Conservation (phyloP, 2,797 vertebrate genomes). For the Neosilurus hyrtlii region DNA sequence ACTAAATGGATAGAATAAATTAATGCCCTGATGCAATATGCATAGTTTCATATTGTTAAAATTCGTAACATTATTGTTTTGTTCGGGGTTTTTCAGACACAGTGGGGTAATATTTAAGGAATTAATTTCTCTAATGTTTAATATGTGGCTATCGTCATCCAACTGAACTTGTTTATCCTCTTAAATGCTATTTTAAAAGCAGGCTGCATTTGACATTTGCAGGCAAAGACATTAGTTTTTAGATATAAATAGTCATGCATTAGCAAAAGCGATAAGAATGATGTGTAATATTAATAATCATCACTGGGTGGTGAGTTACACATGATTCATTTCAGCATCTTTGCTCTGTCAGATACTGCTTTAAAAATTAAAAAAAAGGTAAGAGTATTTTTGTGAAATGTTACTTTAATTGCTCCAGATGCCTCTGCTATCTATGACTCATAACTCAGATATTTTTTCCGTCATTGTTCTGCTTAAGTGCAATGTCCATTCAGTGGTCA, state of each 20-base stretch:
- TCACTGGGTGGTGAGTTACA: neutral
- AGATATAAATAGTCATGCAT: slow-evolving; percentile 4
- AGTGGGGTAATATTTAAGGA: neutral
- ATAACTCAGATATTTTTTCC: slow-evolving; percentile 7
- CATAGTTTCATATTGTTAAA: too few relatives aligned
- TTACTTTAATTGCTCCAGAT: neutral
- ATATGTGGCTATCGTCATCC: neutral
- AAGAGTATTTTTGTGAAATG: neutral
- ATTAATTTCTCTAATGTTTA: neutral
- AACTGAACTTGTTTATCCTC: neutral
- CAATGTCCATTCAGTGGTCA: slow-evolving; percentile 59
- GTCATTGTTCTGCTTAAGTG: slow-evolving; percentile 45
- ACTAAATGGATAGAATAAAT: too few relatives aligned
- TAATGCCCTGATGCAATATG: neutral
- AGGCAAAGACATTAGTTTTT: neutral
- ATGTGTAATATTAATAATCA: neutral
- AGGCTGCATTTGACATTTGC: slow-evolving; percentile 1
- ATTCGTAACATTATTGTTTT: too few relatives aligned
- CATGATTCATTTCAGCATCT: slow-evolving; percentile 19
- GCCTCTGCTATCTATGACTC: slow-evolving; percentile 10
- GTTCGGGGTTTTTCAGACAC: neutral
- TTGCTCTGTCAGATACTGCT: slow-evolving; percentile 2
- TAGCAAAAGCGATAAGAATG: neutral
- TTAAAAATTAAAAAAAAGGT: neutral
- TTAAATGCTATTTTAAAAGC: neutral